These are phyloP conservation scores for Pissodes strobi DNA, from an alignment of 1,140 invertebrate genomes.

Conservation along the genomic window DNA sequence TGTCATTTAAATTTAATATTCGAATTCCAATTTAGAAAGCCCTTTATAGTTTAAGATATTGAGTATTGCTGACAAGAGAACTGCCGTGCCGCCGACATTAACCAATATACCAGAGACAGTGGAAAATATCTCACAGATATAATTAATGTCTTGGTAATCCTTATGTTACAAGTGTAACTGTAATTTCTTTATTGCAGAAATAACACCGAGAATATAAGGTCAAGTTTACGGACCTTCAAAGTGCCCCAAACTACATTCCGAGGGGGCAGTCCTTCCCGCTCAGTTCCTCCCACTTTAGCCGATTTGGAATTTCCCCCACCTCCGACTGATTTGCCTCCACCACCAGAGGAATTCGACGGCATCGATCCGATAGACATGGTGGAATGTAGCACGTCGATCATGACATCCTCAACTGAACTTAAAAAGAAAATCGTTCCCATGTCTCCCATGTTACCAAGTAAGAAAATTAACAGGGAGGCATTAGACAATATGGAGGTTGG, in stretches of 20 bases:
- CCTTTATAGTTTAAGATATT: too few species aligned
- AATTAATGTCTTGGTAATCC: too few species aligned
- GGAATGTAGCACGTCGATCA: slow-evolving; percentile 42
- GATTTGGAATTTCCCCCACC: slow-evolving; percentile 86
- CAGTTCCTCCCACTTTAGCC: slow-evolving; percentile 65
- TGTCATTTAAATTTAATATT: background rate
- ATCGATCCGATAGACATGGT: slow-evolving; percentile 50
- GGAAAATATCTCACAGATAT: too few species aligned
- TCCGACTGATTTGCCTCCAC: slow-evolving; percentile 76
- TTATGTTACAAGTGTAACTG: background rate
- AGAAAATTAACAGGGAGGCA: slow-evolving; percentile 43
- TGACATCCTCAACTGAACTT: slow-evolving; percentile 55
- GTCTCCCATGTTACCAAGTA: slow-evolving; percentile 49
- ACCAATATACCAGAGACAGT: too few species aligned
- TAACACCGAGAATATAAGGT: slow-evolving; percentile 50
- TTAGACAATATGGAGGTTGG: slow-evolving; percentile 44
- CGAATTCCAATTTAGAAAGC: too few species aligned
- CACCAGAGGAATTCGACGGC: slow-evolving; percentile 66
- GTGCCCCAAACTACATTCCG: slow-evolving; percentile 59
- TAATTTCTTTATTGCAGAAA: slow-evolving; percentile 52
- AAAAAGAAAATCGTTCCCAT: slow-evolving; percentile 57
- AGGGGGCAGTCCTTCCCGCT: slow-evolving; percentile 43
- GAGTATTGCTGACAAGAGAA: too few species aligned
- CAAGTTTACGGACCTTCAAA: slow-evolving; percentile 61
- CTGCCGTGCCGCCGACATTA: too few species aligned